Evolutionary conservation across 1,140 invertebrate genomes (phyloP).

Genomic region (Eumaeus atala): DNA sequence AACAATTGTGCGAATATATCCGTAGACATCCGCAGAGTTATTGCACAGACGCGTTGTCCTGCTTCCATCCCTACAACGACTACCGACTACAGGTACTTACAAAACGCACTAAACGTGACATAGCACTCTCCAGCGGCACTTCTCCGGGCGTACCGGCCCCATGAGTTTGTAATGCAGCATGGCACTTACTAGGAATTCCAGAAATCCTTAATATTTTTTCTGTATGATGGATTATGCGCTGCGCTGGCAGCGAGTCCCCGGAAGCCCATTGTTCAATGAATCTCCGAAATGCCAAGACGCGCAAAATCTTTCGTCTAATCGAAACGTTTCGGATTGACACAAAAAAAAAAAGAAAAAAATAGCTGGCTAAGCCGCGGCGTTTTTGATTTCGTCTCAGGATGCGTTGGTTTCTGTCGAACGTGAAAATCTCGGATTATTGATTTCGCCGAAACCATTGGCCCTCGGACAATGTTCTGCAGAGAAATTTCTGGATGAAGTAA

Average conservation of each 20-base stretch:
- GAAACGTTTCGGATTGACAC: slow-evolving; percentile 60
- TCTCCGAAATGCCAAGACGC: slow-evolving; percentile 43
- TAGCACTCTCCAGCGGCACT: no score
- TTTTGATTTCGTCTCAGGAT: slow-evolving; percentile 51
- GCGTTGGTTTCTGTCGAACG: slow-evolving; percentile 56
- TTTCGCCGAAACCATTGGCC: slow-evolving; percentile 57
- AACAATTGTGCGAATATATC: no score
- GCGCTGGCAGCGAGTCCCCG: slow-evolving; percentile 45
- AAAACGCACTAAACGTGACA: no score
- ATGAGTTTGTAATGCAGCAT: no score
- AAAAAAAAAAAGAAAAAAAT: no score
- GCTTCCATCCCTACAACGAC: no score
- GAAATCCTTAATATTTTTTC: slow-evolving; percentile 38
- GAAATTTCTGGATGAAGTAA: no score
- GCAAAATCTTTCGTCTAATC: slow-evolving; percentile 63
- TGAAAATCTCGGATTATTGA: slow-evolving; percentile 67
- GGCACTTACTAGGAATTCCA: background rate
- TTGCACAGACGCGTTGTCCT: no score
- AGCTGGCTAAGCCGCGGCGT: slow-evolving; percentile 56
- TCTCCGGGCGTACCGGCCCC: no score
- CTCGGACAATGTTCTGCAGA: slow-evolving; percentile 49
- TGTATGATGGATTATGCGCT: slow-evolving; percentile 45
- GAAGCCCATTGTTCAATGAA: slow-evolving; percentile 59
- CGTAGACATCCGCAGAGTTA: no score
- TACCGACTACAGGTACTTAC: no score